Conservation (phyloP, 2,888 invertebrate genomes). For the Flexamia atlantica region DNA sequence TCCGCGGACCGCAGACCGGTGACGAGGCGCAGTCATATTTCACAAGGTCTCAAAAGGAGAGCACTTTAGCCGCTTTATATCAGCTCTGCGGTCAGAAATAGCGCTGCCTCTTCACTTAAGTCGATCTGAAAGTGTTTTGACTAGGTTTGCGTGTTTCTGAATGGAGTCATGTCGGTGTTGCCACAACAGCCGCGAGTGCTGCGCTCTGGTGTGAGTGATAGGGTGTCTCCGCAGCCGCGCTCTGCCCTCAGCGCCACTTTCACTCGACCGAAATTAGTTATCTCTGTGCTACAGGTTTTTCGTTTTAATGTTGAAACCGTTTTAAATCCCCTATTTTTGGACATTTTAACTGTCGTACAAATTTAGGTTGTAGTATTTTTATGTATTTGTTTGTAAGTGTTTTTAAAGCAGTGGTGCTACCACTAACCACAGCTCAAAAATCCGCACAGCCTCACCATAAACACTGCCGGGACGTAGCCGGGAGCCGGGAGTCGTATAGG, state of each 20-base stretch:
- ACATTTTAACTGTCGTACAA: too few relatives aligned
- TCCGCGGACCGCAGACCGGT: not conserved
- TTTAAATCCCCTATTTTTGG: too few relatives aligned
- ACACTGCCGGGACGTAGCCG: too few relatives aligned
- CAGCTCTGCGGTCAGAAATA: conserved; percentile 44
- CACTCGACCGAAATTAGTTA: not conserved
- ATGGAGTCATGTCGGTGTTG: conserved; percentile 58
- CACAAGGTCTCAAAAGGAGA: conserved; percentile 15
- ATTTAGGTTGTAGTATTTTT: too few relatives aligned
- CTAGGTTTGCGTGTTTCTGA: conserved; percentile 59
- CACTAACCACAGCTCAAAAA: too few relatives aligned
- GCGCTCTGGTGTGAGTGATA: not conserved
- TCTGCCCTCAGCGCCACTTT: not conserved
- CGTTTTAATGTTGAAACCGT: too few relatives aligned
- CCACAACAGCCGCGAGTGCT: conserved; percentile 48
- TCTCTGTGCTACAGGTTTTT: too few relatives aligned
- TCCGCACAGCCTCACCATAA: too few relatives aligned
- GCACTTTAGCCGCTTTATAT: conserved; percentile 32
- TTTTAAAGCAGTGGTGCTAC: too few relatives aligned
- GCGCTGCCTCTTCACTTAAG: conserved; percentile 48
- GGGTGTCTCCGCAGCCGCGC: not conserved
- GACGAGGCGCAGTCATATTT: not conserved
- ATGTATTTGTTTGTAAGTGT: too few relatives aligned
- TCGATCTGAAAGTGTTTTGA: conserved; percentile 62
- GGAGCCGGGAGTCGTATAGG: too few relatives aligned